phyloP scores from a whole-genome alignment of 1,140 invertebrate species.

The Trachelipus rathkii region DNA sequence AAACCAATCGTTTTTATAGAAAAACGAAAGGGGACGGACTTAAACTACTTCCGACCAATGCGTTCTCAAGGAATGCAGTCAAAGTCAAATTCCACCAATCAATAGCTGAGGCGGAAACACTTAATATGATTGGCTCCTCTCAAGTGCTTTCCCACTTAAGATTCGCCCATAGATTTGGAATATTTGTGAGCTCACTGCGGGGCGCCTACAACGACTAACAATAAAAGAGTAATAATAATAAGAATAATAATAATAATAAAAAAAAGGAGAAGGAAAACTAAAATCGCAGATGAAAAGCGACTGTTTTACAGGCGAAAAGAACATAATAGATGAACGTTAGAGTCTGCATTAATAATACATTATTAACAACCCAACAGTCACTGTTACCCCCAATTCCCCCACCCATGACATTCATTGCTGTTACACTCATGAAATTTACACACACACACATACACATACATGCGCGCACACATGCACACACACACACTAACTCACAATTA shows the following conservation, averaged over 20 bases:
- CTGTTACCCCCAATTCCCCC: slow-evolving; percentile 17
- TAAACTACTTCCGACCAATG: slow-evolving; percentile 30
- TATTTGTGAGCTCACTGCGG: slow-evolving; percentile 45
- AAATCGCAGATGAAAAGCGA: slow-evolving; percentile 43
- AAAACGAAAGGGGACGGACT: slow-evolving; percentile 28
- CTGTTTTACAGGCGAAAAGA: slow-evolving; percentile 45
- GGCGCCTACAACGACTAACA: slow-evolving; percentile 43
- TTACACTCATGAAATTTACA: too few species aligned
- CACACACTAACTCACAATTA: too few species aligned
- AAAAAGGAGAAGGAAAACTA: slow-evolving; percentile 13
- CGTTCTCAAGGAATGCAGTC: slow-evolving; percentile 23
- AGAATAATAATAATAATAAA: too few species aligned
- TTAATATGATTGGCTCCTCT: slow-evolving; percentile 44
- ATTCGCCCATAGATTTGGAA: slow-evolving; percentile 45
- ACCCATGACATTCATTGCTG: background rate
- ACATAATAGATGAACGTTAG: slow-evolving; percentile 43
- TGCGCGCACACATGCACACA: too few species aligned
- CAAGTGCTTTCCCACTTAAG: slow-evolving; percentile 41
- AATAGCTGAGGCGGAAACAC: slow-evolving; percentile 44
- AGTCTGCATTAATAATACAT: slow-evolving; percentile 44
- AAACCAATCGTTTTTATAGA: slow-evolving; percentile 31
- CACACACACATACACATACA: too few species aligned
- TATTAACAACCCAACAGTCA: slow-evolving; percentile 37
- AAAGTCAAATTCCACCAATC: slow-evolving; percentile 45
- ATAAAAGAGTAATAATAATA: slow-evolving; percentile 32